Base-by-base conservation (phyloP, 2,797 vertebrate species). In the Galagoides demidoff region DNA sequence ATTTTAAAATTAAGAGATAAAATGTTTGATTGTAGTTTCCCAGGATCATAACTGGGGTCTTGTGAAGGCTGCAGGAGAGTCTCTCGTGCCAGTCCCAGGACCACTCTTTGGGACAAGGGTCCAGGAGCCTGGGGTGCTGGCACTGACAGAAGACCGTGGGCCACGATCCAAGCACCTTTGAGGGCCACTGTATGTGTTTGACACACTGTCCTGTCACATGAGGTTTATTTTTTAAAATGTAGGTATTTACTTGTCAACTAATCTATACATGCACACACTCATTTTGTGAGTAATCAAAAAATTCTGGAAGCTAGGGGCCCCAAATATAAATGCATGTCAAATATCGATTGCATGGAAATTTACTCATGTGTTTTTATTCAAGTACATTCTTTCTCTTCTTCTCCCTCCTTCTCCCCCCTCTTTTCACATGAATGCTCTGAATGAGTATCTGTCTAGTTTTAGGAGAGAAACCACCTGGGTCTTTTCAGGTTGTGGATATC, bases 401-500 rank as follows among this genome's bases (percentile, higher is more conserved):
- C 37, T 9, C 16, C 16, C 5, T 37, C 3, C 2, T 63, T 85
- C 7, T 2, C 45, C 27, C 14, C 43, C 57, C 49, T 73, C 11
- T 55, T 37, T 37, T 43, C 27, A 3, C 17, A 16, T 25, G 77
- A 79, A 64, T 61, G 49, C 63, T 78, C 23, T 29, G 55, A 73
- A 76, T n/a, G 20, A 59, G 2, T 22, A 7, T 13, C 34, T 49
- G 4, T n/a, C 37, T 79, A 76, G 66, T 39, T 61, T 63, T 17
- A 85, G 73, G 20, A 52, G 70, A 49, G 66, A 78, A 52, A 57
- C 20, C 16, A 17, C 81, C 74, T 31, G 23, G 89, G 63, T 64
- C 14, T 85, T 90, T 70, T 52, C 88, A 99, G 99, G 98, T 99
- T 66, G 98, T 99, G 73, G 99, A 99, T 66, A 77, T 99, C 61